phyloP scores from a whole-genome alignment of 2,888 invertebrate species.

The Archips xylosteana region DNA sequence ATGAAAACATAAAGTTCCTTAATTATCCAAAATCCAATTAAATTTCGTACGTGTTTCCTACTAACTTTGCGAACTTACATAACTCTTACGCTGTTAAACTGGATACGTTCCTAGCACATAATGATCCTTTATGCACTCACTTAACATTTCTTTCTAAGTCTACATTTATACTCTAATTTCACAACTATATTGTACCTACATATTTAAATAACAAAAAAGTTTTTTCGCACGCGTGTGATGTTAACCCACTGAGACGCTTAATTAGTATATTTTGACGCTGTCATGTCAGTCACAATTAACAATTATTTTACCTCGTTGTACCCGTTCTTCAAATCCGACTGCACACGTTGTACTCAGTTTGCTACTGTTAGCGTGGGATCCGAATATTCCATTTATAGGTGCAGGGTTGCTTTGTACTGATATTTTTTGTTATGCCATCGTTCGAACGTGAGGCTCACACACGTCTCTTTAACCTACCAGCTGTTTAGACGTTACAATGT shows the following conservation, averaged over 20 bases:
- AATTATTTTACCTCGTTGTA: slow-evolving; percentile 53
- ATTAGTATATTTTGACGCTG: slow-evolving; percentile 18
- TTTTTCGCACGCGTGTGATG: slow-evolving; percentile 2
- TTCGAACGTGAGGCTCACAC: slow-evolving; percentile 74
- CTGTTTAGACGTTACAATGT: slow-evolving; percentile 65
- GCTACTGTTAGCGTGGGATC: slow-evolving; percentile 74
- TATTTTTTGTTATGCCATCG: slow-evolving; percentile 79
- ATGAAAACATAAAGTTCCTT: too few species aligned
- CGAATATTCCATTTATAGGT: slow-evolving; percentile 79
- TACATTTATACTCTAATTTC: neutral
- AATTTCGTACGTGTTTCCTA: too few species aligned
- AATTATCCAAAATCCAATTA: too few species aligned
- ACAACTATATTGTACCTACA: neutral
- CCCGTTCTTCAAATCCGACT: slow-evolving; percentile 60
- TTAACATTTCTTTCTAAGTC: slow-evolving; percentile 1
- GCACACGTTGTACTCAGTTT: slow-evolving; percentile 63
- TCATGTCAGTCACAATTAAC: slow-evolving; percentile 38
- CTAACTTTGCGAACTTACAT: neutral
- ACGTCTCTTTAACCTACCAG: slow-evolving; percentile 65
- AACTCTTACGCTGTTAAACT: neutral
- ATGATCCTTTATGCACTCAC: slow-evolving; percentile 10
- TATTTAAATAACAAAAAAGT: slow-evolving; percentile 16
- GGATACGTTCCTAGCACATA: neutral
- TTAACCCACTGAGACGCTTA: neutral
- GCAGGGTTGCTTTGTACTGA: slow-evolving; percentile 70